These are phyloP conservation scores for Drosophila bifasciata DNA, from an alignment of 1,140 invertebrate species.

Conservation along the genomic window DNA sequence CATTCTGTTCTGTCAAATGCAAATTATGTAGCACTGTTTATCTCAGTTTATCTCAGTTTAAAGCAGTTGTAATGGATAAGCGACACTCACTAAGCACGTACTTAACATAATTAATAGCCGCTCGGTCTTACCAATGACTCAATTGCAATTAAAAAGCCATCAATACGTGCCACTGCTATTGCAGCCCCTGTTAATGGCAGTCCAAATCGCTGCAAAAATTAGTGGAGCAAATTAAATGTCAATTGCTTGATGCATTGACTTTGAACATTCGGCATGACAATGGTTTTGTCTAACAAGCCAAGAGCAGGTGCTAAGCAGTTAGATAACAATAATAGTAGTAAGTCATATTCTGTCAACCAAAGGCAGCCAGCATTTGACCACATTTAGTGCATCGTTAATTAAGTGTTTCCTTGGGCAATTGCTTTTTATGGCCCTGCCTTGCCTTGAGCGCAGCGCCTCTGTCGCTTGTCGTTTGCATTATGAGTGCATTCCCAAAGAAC, in stretches of 20 bases:
- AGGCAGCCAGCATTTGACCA: constrained; percentile 12
- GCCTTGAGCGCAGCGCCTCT: constrained; percentile 66
- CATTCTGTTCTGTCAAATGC: constrained; percentile 22
- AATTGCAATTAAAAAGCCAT: constrained; percentile 73
- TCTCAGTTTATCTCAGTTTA: constrained; percentile 23
- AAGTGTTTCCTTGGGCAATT: constrained; percentile 30
- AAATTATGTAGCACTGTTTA: constrained; percentile 23
- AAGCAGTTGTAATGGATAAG: constrained; percentile 43
- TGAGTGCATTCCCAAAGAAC: constrained; percentile 38
- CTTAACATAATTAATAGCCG: constrained; percentile 66
- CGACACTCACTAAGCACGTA: constrained; percentile 35
- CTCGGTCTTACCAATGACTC: constrained; percentile 36
- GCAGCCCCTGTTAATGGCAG: constrained; percentile 9
- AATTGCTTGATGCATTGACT: constrained; percentile 40
- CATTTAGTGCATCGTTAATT: constrained; percentile 41
- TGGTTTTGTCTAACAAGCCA: constrained; percentile 21
- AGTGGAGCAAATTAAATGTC: constrained; percentile 74
- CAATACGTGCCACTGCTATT: constrained; percentile 11
- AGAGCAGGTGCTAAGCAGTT: constrained; percentile 39
- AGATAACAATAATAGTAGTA: not conserved
- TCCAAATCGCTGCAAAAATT: constrained; percentile 32
- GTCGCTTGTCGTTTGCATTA: constrained; percentile 59
- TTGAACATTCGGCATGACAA: constrained; percentile 42
- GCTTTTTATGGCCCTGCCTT: constrained; percentile 42
- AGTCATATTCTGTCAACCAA: not conserved